Evolutionary conservation across 2,113 vertebrate genomes (phyloP).

Genomic region (Nesoenas mayeri): DNA sequence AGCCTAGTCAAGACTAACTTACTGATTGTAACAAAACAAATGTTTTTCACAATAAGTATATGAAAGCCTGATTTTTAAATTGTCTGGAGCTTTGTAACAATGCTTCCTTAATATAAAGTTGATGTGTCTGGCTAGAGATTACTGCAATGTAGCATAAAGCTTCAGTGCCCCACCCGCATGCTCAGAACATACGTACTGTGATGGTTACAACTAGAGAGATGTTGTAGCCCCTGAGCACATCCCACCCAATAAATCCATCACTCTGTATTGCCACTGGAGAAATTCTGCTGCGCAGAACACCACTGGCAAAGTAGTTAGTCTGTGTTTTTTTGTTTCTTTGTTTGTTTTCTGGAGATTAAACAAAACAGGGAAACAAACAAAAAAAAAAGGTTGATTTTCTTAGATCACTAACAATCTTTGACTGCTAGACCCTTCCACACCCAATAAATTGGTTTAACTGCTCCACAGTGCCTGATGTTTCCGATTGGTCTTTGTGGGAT

Average conservation of each 20-base stretch:
- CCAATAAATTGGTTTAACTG: background rate
- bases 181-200: accelerated
- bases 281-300: background rate
- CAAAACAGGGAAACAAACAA: background rate
- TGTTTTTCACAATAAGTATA: background rate
- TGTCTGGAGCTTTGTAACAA: background rate
- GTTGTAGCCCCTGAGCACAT: background rate
- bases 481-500: background rate
- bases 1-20: background rate
- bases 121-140: background rate
- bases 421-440: background rate
- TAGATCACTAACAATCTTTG: background rate
- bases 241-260: background rate
- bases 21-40: background rate
- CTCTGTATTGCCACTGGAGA: background rate
- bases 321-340: background rate
- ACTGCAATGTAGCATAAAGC: background rate
- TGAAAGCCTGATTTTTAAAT: background rate
- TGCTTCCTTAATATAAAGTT: background rate
- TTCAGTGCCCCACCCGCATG: background rate
- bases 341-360: background rate
- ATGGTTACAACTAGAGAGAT: background rate
- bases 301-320: background rate
- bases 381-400: background rate
- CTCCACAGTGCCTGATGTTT: background rate